Base-by-base conservation (phyloP, 2,113 vertebrate genomes). In the Oryzias javanicus region DNA sequence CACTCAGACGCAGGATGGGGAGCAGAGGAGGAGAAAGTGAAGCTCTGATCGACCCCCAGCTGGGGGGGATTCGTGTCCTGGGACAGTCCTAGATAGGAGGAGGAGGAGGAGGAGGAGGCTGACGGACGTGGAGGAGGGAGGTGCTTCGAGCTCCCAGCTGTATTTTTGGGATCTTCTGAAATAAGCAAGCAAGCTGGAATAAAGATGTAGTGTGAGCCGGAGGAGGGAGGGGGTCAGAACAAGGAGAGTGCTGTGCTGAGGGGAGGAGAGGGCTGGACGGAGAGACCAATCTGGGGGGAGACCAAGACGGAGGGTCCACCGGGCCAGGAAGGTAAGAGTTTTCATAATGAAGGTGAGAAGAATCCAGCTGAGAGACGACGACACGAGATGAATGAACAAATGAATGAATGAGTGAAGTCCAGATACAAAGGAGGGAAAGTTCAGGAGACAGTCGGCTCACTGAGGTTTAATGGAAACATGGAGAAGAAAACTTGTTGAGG, bases 121-220 rank as follows among this genome's bases (percentile, higher is more conserved):
- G 54, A 53, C 42, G 65, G 73, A 60, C 67, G 62, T 41, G 57
- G 56, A 58, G 63, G 67, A 75, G 69, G 70, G 73, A 61, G 67
- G 62, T 35, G 68, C 71, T 70, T 50, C 64, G 35, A 62, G 49
- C 69, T 77, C 66, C 65, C 70, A 56, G 76, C 77, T 84, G 70
- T 90, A 90, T 92, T 91, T 91, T 88, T 84, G 84, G 88, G 77
- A 85, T 75, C 88, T 88, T 80, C 78, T 86, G 88, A 90, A 86
- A 88, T 85, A 88, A 89, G 77, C 60, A 64, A 84, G 82, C 78
- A 50, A 70, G 80, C 70, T 79, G 88, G 86, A 89, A 91, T 92
- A 92, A 92, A 91, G 91, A 92, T 92, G 90, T 90, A 92, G 91
- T 92, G 90, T 92, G 87, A 89, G 83, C 67, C 63, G 75, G 66